phyloP scores from a whole-genome alignment of 2,888 invertebrate genomes.

The Byasa hedistus region DNA sequence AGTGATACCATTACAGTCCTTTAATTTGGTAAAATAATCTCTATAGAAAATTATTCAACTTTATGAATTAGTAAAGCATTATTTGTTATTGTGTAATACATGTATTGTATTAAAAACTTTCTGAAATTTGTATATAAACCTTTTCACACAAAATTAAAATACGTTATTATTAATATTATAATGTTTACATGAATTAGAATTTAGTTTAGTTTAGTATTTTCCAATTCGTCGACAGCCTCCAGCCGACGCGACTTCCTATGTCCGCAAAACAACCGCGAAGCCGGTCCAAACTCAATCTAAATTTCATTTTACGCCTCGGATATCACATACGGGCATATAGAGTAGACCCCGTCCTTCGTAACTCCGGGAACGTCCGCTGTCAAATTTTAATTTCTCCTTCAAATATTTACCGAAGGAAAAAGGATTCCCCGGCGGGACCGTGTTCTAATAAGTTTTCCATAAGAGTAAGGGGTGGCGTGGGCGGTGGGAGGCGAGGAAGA shows the following conservation, averaged over 20 bases:
- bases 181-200: too few species aligned
- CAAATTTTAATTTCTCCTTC: slow-evolving; percentile 80
- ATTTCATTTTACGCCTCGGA: slow-evolving; percentile 78
- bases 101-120: too few species aligned
- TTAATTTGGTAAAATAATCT: too few species aligned
- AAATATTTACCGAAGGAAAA: slow-evolving; percentile 80
- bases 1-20: too few species aligned
- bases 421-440: slow-evolving; percentile 78
- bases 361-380: slow-evolving; percentile 69
- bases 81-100: too few species aligned
- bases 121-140: too few species aligned
- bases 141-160: too few species aligned
- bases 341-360: slow-evolving; percentile 67
- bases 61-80: too few species aligned
- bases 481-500: slow-evolving; percentile 41
- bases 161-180: too few species aligned
- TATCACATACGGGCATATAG: slow-evolving; percentile 75
- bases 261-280: slow-evolving; percentile 49
- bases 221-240: slow-evolving; percentile 29
- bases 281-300: slow-evolving; percentile 76
- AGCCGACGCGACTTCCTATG: slow-evolving; percentile 30
- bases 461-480: slow-evolving; percentile 57
- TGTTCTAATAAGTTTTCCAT: slow-evolving; percentile 80
- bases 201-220: too few species aligned
- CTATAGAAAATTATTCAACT: too few species aligned